phyloP scores from a whole-genome alignment of 1,140 invertebrate species.

The Hyphantria cunea region DNA sequence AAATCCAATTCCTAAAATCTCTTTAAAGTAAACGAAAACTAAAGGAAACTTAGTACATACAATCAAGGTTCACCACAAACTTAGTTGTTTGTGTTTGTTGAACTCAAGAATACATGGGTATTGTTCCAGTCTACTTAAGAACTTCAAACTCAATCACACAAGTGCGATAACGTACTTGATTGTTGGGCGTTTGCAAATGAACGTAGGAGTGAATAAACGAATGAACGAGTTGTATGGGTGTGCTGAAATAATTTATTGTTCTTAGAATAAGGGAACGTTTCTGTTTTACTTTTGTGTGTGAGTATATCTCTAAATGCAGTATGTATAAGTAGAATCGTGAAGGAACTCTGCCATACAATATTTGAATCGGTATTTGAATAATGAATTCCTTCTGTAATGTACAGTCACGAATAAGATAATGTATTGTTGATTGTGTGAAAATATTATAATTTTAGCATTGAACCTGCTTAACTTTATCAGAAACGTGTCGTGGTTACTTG shows the following conservation, averaged over 20 bases:
- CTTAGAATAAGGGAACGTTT: not conserved
- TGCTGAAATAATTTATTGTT: conserved; percentile 9
- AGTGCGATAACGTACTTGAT: conserved; percentile 10
- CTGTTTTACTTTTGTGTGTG: not conserved
- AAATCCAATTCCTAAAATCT: not conserved
- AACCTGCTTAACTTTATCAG: no score
- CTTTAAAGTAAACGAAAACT: not conserved
- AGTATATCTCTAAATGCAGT: not conserved
- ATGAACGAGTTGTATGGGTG: not conserved
- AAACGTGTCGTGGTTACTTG: no score
- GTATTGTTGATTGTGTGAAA: no score
- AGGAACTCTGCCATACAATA: not conserved
- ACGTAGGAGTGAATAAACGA: conserved; percentile 1
- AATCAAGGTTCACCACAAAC: conserved; percentile 18
- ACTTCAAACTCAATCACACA: conserved; percentile 38
- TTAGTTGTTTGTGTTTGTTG: conserved; percentile 32
- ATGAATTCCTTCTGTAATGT: not conserved
- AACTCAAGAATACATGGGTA: conserved; percentile 26
- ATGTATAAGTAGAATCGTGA: not conserved
- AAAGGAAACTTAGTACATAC: conserved; percentile 25
- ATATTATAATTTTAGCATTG: no score
- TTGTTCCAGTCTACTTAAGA: conserved; percentile 39
- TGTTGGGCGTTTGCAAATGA: conserved; percentile 18
- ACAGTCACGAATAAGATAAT: no score
- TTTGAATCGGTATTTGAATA: not conserved